Evolutionary conservation across 2,888 invertebrate species (phyloP).

Genomic region (Agrypnus murinus): DNA sequence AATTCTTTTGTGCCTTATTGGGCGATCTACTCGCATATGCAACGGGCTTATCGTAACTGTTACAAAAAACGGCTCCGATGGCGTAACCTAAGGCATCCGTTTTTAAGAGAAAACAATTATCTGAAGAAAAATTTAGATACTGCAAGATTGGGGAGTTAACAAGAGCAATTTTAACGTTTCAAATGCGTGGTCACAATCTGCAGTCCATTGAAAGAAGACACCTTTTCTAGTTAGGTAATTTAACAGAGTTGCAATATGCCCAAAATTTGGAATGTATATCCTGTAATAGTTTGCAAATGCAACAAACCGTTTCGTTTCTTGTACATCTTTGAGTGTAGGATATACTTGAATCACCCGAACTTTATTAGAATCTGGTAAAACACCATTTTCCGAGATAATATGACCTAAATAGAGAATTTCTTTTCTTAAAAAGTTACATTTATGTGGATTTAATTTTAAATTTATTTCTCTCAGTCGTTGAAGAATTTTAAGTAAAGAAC

Average conservation of each 20-base stretch:
- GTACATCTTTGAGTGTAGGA: slow-evolving; percentile 51
- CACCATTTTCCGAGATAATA: slow-evolving; percentile 49
- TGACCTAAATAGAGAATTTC: not conserved
- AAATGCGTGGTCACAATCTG: slow-evolving; percentile 15
- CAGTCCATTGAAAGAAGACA: slow-evolving; percentile 12
- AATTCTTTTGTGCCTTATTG: too few species aligned
- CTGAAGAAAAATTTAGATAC: slow-evolving; percentile 33
- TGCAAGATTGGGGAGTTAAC: slow-evolving; percentile 33
- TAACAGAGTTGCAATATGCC: slow-evolving; percentile 52
- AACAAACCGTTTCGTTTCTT: slow-evolving; percentile 50
- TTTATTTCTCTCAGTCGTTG: too few species aligned
- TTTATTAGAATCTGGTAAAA: slow-evolving; percentile 55
- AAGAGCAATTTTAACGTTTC: slow-evolving; percentile 14
- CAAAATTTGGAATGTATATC: slow-evolving; percentile 54
- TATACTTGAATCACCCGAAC: too few species aligned
- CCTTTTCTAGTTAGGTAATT: slow-evolving; percentile 52
- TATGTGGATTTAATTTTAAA: too few species aligned
- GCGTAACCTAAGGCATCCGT: slow-evolving; percentile 38
- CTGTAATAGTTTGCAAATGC: too few species aligned
- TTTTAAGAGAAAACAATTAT: slow-evolving; percentile 35
- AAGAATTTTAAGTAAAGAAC: too few species aligned
- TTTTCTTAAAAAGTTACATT: too few species aligned
- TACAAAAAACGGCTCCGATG: slow-evolving; percentile 36
- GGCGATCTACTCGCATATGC: too few species aligned
- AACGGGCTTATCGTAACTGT: slow-evolving; percentile 32